A percentile compares a stretch with the other conserved stretches of the same genome.
Evolutionary conservation across 2,113 vertebrate species (phyloP).

Genomic region (Chaetorhynchus papuensis): DNA sequence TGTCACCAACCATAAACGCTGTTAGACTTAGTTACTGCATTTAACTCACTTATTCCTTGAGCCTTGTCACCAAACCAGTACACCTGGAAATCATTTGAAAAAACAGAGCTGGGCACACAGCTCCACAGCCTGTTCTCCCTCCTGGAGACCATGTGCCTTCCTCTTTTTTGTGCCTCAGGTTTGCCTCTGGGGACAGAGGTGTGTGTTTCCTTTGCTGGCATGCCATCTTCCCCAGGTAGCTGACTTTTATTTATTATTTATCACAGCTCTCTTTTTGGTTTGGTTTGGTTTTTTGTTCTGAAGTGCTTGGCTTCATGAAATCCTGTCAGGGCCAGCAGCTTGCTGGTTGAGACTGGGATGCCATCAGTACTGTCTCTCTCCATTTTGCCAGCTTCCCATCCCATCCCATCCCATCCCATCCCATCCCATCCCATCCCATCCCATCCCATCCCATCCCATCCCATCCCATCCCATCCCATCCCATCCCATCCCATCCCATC

Average conservation of each 20-base stretch:
- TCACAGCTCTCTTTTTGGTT: neutral
- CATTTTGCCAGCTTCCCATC: neutral
- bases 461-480: neutral
- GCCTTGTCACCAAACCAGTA: neutral
- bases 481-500: neutral
- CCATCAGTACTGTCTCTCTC: neutral
- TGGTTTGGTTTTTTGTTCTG: neutral
- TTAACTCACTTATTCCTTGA: neutral
- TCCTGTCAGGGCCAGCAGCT: neutral
- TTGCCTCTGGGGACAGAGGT: neutral
- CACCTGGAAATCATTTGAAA: neutral
- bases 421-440: neutral
- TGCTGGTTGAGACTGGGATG: neutral
- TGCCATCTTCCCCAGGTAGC: neutral
- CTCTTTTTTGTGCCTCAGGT: neutral
- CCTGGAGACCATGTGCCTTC: neutral
- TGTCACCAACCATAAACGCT: neutral
- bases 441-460: neutral
- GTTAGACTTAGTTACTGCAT: neutral
- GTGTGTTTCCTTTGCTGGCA: neutral
- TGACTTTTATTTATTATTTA: neutral
- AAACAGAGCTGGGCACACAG: neutral
- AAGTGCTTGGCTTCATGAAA: neutral
- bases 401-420: neutral
- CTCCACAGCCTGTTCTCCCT: neutral